These are phyloP conservation scores for Manacus vitellinus DNA, from an alignment of 2,113 vertebrate genomes.

Conservation along the genomic window DNA sequence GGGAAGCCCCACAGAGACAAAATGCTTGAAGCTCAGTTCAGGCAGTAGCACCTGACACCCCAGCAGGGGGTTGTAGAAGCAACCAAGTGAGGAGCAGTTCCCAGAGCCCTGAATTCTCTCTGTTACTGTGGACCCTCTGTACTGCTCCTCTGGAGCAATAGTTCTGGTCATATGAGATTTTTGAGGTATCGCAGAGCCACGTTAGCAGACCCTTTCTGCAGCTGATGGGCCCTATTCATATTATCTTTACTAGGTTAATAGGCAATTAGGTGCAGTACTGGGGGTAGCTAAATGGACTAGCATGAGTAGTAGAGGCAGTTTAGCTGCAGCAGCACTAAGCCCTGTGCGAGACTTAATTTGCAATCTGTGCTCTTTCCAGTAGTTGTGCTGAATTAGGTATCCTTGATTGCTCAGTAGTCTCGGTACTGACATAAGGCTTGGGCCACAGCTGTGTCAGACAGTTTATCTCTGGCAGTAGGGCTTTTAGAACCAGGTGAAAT, in stretches of 20 bases:
- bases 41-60: constrained; percentile 47
- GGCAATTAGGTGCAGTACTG: background rate
- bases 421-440: background rate
- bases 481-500: background rate
- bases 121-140: background rate
- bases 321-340: background rate
- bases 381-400: background rate
- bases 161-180: background rate
- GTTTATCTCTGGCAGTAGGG: background rate
- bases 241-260: background rate
- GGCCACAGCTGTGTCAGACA: background rate
- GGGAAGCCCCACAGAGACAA: background rate
- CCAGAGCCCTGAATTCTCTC: background rate
- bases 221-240: background rate
- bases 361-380: background rate
- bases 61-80: constrained; percentile 15
- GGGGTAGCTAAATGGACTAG: background rate
- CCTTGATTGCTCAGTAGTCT: background rate
- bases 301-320: background rate
- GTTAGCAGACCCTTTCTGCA: background rate
- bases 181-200: background rate
- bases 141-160: background rate
- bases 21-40: constrained; percentile 4
- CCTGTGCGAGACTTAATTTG: background rate
- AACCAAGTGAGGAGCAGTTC: constrained; percentile 1